Evolutionary conservation across 2,888 invertebrate genomes (phyloP).

Genomic region (Caenorhabditis uteleia): DNA sequence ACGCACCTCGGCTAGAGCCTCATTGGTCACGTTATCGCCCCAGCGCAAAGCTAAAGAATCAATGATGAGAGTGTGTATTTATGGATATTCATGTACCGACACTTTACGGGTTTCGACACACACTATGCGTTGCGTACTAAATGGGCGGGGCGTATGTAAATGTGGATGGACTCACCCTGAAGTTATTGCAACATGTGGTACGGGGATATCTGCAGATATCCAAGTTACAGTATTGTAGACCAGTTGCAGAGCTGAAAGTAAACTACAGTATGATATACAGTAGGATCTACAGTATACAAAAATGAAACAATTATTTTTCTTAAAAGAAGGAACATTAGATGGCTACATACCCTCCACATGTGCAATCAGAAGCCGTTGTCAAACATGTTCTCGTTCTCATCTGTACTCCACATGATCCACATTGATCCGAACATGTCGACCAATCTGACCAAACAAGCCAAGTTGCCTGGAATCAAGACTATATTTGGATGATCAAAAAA

Average conservation of each 20-base stretch:
- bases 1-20: constrained; percentile 68
- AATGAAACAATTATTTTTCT: neutral
- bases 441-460: constrained; percentile 54
- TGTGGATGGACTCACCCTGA: constrained; percentile 23
- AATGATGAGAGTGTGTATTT: neutral
- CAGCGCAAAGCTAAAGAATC: constrained; percentile 58
- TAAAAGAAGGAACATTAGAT: neutral
- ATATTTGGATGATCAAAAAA: neutral
- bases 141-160: too few species aligned
- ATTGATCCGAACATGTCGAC: constrained; percentile 52
- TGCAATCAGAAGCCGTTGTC: constrained; percentile 33
- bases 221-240: constrained; percentile 50
- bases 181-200: constrained; percentile 47
- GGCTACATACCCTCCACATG: constrained; percentile 39
- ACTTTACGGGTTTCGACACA: neutral
- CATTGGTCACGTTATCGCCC: constrained; percentile 68
- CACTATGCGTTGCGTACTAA: too few species aligned
- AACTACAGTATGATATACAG: neutral
- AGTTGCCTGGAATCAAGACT: constrained; percentile 14
- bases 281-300: neutral
- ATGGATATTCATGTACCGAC: neutral
- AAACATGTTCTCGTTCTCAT: constrained; percentile 47
- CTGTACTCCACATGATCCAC: constrained; percentile 54
- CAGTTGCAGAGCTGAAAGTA: constrained; percentile 39
- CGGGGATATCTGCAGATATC: constrained; percentile 51